These are phyloP conservation scores for Anarhynchus alexandrinus DNA, from an alignment of 2,113 vertebrate species.

Conservation along the genomic window DNA sequence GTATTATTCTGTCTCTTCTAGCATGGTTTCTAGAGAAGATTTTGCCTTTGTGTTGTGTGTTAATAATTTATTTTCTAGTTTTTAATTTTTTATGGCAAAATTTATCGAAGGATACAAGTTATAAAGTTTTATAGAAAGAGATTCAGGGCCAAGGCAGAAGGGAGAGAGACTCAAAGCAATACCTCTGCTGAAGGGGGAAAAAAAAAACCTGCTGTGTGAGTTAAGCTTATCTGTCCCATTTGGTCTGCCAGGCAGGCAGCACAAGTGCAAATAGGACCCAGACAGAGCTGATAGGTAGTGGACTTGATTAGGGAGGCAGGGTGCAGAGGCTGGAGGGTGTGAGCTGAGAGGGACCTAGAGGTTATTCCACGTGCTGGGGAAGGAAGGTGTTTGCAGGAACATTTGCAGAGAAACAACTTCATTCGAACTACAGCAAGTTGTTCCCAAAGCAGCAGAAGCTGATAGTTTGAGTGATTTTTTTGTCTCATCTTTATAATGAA, in stretches of 20 bases:
- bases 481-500: background rate
- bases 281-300: background rate
- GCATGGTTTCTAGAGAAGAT: background rate
- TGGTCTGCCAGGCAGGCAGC: background rate
- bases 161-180: background rate
- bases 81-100: background rate
- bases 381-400: background rate
- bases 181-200: background rate
- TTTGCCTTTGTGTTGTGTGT: background rate
- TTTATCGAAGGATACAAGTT: background rate
- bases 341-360: background rate
- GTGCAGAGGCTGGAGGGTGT: background rate
- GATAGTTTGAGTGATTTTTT: background rate
- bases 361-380: background rate
- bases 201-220: background rate
- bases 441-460: background rate
- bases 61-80: background rate
- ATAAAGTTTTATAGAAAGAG: background rate
- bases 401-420: background rate
- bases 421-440: background rate
- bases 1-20: background rate
- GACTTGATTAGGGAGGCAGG: background rate
- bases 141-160: too few species aligned
- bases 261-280: fast-evolving
- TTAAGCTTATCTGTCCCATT: background rate